Evolutionary conservation across 1,140 invertebrate genomes (phyloP), one percentile per base, ranked within the genome.

Genomic region (Popillia japonica): DNA sequence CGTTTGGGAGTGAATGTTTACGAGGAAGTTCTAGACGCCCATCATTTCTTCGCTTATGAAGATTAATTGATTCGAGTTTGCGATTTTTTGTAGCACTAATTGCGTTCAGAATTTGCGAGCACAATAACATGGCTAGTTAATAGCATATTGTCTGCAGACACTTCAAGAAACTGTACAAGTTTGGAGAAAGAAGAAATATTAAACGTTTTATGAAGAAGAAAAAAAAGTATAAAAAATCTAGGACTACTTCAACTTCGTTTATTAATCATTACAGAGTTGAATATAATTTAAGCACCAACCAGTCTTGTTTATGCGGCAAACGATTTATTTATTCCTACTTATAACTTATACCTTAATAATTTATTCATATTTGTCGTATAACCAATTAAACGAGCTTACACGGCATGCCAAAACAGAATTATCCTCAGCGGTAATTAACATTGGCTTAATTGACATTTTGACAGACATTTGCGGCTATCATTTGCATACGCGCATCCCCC

Each of bases 391-490:
- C 61, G 27, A 22, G 10, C 17, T 68, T 68, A 68, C 11, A 34
- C 14, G 20, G 61, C 27, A 68, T 34, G 61, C 61, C 61, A 68
- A 68, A 68, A 68, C 61, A 68, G 61, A 68, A 68, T 68, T 64
- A 42, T 77, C 77, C 40, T 41, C 72, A 72, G 40, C 55, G 61
- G 44, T 74, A 78, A 78, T 78, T 78, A 78, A 78, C 77, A 44
- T 72, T 41, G 72, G 27, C 40, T 78, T 77, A 77, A 77, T 77
- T 77, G 77, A 77, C 77, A 27, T 77, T 44, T 77, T 78, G 77
- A 74, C 73, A 75, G 77, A 74, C 42, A 74, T 74, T 78, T 78
- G 68, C 55, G 74, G 72, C 44, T 41, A 77, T 72, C 61, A 72
- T 77, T 77, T 77, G 77, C 77, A 77, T 77, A 42, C 77, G 42